These are phyloP conservation scores for Triops longicaudatus DNA, from an alignment of 1,140 invertebrate genomes.

Conservation along the genomic window DNA sequence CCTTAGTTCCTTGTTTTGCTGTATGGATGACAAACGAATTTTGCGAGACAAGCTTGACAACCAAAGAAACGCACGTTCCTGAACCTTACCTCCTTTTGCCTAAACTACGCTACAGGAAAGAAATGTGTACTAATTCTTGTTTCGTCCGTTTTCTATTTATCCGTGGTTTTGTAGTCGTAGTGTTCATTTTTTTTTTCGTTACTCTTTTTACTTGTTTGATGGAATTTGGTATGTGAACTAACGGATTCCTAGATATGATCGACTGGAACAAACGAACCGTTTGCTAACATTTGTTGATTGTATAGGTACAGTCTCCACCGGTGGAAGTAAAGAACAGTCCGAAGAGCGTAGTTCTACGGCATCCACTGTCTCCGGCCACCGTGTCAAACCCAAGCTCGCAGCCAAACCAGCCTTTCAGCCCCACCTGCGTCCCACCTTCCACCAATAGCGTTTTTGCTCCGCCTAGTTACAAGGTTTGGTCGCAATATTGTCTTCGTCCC, in stretches of 20 bases:
- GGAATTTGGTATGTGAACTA: neutral
- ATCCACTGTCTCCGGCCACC: neutral
- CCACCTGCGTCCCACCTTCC: slow-evolving; percentile 32
- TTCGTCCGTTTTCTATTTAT: neutral
- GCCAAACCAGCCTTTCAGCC: slow-evolving; percentile 33
- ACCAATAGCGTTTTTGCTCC: slow-evolving; percentile 30
- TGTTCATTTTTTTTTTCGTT: neutral
- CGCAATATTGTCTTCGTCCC: slow-evolving; percentile 64
- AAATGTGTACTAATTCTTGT: neutral
- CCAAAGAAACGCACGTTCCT: neutral
- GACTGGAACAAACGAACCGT: too few species aligned
- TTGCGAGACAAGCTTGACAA: too few species aligned
- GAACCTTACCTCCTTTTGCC: slow-evolving; percentile 6
- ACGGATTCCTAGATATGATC: too few species aligned
- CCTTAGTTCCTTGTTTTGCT: too few species aligned
- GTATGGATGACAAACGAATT: too few species aligned
- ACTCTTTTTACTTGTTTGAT: neutral
- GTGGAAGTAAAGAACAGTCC: neutral
- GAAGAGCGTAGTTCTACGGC: neutral
- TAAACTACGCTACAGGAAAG: neutral
- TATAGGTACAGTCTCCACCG: neutral
- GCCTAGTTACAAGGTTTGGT: slow-evolving; percentile 47
- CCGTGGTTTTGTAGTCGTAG: neutral
- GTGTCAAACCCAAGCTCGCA: slow-evolving; percentile 27
- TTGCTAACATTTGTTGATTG: neutral